Evolutionary conservation across 2,797 vertebrate species (phyloP), one percentile per base, ranked within the genome.

Genomic region (Tokudaia muenninki): DNA sequence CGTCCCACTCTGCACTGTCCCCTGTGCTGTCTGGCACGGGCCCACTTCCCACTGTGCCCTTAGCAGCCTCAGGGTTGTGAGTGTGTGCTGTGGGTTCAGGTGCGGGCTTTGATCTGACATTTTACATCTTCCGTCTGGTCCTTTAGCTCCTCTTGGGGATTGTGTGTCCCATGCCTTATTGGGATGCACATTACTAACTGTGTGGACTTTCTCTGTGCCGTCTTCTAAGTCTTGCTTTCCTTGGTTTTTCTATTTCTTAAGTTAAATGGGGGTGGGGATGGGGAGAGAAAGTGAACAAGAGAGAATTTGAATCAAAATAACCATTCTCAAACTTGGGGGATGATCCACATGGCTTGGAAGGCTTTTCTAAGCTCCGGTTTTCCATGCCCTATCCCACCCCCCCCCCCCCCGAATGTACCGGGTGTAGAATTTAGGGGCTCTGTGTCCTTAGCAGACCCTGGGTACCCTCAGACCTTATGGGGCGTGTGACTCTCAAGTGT

Each of bases 191-290:
- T 74, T 91, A 65, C 88, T 67, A 87, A 22, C 55, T 24, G 6
- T 59, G 24, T 65, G 29, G 57, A 41, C 67, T 41, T 13, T 34
- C 37, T 75, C 44, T 83, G 92, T 89, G 80, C 41, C 44, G 2
- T 65, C 59, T 96, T 29, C 63, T 24, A 81, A 10, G 83, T 91
- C 67, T 93, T 91, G 84, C 61, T 37, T 87, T 80, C 65, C 2
- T 31, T 84, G 52, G 47, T 47, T 90, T 91, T 94, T 29, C 41
- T 77, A 13, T 90, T 95, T 81, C 63, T 93, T 70, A 52, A 80
- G 83, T 55, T 92, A 34, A 86, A 67, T 0, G 0, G 63, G 34
- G 78, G 4, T 67, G 52, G 65, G 37, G 55, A n/a, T 6, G 59
- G 11, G 11, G 41, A 37, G 16, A 52, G 21, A 52, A n/a, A 74